A percentile compares a stretch with the other conserved stretches of the same genome.
Evolutionary conservation across 2,113 vertebrate genomes (phyloP).

Genomic region (Penelope pileata): DNA sequence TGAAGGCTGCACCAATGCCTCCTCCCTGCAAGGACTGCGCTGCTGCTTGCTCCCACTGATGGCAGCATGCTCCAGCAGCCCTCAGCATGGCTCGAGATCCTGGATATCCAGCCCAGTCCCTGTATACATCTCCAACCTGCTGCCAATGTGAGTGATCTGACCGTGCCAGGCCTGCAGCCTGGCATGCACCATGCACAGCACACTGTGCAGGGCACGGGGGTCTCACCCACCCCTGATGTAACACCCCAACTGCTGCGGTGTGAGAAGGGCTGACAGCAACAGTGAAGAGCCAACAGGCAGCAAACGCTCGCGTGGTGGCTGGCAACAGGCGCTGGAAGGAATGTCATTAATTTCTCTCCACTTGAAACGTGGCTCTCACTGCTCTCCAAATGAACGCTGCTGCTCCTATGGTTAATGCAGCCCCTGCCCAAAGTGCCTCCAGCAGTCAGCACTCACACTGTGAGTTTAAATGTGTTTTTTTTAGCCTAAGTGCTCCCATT

Average conservation of each 20-base stretch:
- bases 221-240: accelerated
- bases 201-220: neutral
- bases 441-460: accelerated
- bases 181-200: too few species aligned
- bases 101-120: accelerated
- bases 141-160: accelerated
- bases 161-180: neutral
- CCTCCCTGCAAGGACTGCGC: neutral
- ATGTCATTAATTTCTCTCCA: neutral
- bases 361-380: accelerated
- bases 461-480: conserved; percentile 33
- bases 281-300: neutral
- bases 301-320: accelerated
- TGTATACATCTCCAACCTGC: neutral
- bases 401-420: neutral
- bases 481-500: conserved; percentile 44
- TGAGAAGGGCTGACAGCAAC: neutral
- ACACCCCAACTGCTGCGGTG: neutral
- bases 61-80: neutral
- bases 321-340: accelerated
- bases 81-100: neutral
- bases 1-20: neutral
- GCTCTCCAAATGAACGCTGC: accelerated
- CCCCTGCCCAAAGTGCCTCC: neutral
- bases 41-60: accelerated